Evolutionary conservation across 2,113 vertebrate species (phyloP), one percentile per base, ranked within the genome.

Genomic region (Syrmaticus mikado): DNA sequence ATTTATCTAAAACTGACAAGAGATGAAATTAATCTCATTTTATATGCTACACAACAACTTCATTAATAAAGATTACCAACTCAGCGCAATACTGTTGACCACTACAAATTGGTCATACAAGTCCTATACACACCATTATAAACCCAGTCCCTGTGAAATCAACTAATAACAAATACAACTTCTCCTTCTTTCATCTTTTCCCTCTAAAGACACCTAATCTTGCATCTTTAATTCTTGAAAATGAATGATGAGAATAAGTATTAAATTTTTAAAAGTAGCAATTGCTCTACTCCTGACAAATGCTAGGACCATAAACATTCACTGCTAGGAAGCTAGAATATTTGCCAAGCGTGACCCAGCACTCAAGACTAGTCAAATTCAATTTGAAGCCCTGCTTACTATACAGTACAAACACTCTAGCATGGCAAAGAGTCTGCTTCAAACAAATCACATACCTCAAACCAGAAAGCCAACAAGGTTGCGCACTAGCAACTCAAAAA

Each of bases 211-310:
- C 25, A 66, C 8, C 48, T 65, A 19, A 85, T 53, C 68, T 80
- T 55, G 9, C 24, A 45, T 60, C 18, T 57, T 53, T 55, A n/a
- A 3, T 19, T 50, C 83, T 27, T 15, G 53, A 78, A 53, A 27
- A 71, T 20, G 10, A 89, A 41, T 21, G 8, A 10, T 0, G 0
- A 75, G 14, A 71, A 61, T 32, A 48, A 58, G 8, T 78, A 61
- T 65, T 62, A 13, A 43, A 70, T 32, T 76, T 70, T 38, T 46
- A 70, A 21, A 81, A 52, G 40, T 5, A 8, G 22, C 30, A 92
- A 64, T 12, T 61, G n/a, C 50, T 45, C 82, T 32, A 7, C 53
- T 89, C 53, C 70, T 66, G 25, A 87, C 21, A 25, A 24, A 36
- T 52, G 60, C 60, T 57, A 11, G 64, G 32, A 9, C 28, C 34